phyloP scores from a whole-genome alignment of 2,797 vertebrate species.

The Siniperca scherzeri region DNA sequence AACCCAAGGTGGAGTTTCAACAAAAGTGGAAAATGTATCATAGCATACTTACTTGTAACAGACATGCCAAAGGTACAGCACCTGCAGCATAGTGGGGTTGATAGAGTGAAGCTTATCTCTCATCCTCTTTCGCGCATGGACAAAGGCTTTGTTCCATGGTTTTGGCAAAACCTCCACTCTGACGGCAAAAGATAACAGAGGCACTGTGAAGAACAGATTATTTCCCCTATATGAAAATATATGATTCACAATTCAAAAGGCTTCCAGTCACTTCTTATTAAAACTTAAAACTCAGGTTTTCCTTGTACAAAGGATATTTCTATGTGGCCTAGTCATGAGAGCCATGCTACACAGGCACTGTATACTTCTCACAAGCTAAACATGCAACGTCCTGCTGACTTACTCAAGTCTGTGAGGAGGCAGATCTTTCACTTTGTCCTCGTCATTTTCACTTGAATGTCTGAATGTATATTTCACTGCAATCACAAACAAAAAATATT shows the following conservation, averaged over 20 bases:
- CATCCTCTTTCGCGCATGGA: slow-evolving; percentile 80
- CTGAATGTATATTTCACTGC: slow-evolving; percentile 90
- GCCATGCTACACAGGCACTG: not conserved
- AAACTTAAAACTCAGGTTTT: not conserved
- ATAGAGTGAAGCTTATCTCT: slow-evolving; percentile 85
- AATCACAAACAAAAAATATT: slow-evolving; percentile 54
- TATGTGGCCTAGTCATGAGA: not conserved
- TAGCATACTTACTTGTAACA: slow-evolving; percentile 86
- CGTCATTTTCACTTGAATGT: slow-evolving; percentile 81
- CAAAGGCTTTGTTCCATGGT: slow-evolving; percentile 89
- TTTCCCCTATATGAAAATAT: not conserved
- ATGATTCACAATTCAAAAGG: not conserved
- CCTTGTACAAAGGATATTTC: not conserved
- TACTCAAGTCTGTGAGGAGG: slow-evolving; percentile 90
- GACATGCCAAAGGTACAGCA: slow-evolving; percentile 88
- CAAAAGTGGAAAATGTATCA: not conserved
- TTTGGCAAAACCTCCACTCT: slow-evolving; percentile 90
- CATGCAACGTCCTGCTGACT: slow-evolving; percentile 48
- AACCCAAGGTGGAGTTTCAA: not conserved
- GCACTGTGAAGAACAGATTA: not conserved
- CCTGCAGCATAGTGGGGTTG: slow-evolving; percentile 87
- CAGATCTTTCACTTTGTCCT: slow-evolving; percentile 70
- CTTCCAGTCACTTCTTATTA: not conserved
- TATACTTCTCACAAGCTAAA: not conserved
- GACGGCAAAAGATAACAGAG: slow-evolving; percentile 41